Evolutionary conservation across 2,113 vertebrate species (phyloP), one percentile per base, ranked within the genome.

Genomic region (Corythornis vintsioides): DNA sequence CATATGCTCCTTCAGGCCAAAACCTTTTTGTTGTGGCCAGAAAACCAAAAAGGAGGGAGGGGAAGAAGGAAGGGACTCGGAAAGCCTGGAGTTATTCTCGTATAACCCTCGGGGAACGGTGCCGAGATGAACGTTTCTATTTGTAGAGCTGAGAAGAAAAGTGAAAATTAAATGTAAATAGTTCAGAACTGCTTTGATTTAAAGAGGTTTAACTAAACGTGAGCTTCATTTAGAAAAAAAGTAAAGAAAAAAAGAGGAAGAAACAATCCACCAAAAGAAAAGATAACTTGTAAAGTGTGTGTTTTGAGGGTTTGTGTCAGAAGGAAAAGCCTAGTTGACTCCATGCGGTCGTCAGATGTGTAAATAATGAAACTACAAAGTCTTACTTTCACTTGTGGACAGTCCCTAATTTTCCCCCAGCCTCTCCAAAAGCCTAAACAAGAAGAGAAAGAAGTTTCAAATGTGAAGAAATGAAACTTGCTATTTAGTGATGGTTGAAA

Each of bases 21-120:
- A 92, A 91, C 92, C 83, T 84, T 92, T 85, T 86, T 96, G 76
- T 96, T 97, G 93, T 94, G 94, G 86, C 56, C 42, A 38, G 73
- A 35, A 18, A 26, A n/a, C 7, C 18, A 15, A 18, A 48, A 21
- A 4, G 9, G 4, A 13, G 11, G n/a, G 14, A 57, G 31, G 14
- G 5, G 20, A 67, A 55, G 42, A 43, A 60, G 45, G 83, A 66
- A 69, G 24, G 50, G 45, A 38, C 25, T 76, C 2, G 3, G n/a
- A 45, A 95, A 96, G 61, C 86, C 84, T 95, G 63, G 55, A 33
- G 10, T n/a, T n/a, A 7, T 52, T 29, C 45, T 93, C 22, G 6
- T 72, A 22, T 42, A 42, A 71, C 79, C 35, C 61, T 86, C 2
- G 2, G 76, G 92, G 89, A 83, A 45, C 11, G 1, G 52, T 83